Evolutionary conservation across 2,797 vertebrate species (phyloP).

Genomic region (Enteromius argenteus): DNA sequence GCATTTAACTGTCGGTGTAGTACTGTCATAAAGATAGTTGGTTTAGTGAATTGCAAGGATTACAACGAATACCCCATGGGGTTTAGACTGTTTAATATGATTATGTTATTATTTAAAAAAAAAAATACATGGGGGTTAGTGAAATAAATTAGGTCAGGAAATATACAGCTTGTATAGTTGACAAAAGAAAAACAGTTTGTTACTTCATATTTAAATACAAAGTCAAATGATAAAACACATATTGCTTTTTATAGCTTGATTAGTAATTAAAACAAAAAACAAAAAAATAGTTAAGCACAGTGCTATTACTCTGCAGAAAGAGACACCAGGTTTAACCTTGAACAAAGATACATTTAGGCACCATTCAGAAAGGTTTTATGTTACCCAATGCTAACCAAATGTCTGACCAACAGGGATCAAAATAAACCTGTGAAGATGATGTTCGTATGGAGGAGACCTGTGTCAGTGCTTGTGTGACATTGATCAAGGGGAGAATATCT

Average conservation of each 20-base stretch:
- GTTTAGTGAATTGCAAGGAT: background rate
- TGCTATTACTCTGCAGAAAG: background rate
- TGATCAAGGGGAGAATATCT: background rate
- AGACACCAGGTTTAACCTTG: constrained; percentile 28
- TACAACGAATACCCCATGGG: constrained; percentile 1
- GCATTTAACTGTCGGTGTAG: background rate
- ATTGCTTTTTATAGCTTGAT: background rate
- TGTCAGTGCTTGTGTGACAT: background rate
- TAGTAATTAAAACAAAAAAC: background rate
- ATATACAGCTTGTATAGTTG: background rate
- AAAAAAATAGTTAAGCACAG: background rate
- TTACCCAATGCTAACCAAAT: constrained; percentile 5
- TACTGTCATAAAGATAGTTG: background rate
- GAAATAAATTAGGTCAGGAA: background rate
- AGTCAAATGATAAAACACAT: background rate
- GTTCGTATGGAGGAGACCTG: constrained; percentile 18
- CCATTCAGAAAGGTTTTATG: constrained; percentile 11
- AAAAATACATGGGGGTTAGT: background rate
- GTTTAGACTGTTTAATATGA: constrained; percentile 5
- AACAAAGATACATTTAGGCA: background rate
- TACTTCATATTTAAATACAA: background rate
- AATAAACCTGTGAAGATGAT: constrained; percentile 13
- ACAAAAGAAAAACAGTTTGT: background rate
- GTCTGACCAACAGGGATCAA: background rate
- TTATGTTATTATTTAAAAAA: constrained; percentile 24